These are phyloP conservation scores for Elephantulus edwardii DNA, from an alignment of 2,113 vertebrate genomes.

Conservation along the genomic window DNA sequence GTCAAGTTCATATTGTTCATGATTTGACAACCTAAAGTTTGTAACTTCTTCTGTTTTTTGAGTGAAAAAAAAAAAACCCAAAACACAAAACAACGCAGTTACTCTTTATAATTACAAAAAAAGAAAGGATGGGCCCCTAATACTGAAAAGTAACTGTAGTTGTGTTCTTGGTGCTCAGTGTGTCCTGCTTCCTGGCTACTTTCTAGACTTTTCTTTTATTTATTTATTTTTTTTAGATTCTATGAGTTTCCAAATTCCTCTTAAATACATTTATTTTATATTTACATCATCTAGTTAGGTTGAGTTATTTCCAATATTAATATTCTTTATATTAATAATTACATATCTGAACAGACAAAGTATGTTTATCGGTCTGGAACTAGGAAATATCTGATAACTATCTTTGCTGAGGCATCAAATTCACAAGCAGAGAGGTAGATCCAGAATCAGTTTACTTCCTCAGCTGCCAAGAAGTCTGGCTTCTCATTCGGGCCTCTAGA, in stretches of 20 bases:
- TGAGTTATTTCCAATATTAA: neutral
- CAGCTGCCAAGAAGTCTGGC: neutral
- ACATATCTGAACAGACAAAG: neutral
- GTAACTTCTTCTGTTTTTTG: neutral
- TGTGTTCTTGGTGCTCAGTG: neutral
- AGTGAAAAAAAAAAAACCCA: no score
- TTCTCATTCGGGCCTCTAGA: neutral
- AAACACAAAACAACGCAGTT: no score
- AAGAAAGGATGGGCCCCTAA: no score
- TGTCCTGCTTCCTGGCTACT: neutral
- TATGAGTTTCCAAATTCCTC: neutral
- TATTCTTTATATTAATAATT: neutral
- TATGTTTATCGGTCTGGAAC: neutral
- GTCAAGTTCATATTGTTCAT: neutral
- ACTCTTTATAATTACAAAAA: no score
- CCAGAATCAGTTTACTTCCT: neutral
- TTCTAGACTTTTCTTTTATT: neutral
- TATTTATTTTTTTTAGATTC: slow-evolving; percentile 25
- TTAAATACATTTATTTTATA: slow-evolving; percentile 8
- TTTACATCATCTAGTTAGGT: neutral
- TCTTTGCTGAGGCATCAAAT: neutral
- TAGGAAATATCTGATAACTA: neutral
- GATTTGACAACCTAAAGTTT: neutral
- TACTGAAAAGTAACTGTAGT: neutral
- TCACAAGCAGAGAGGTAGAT: neutral